Conservation (phyloP, 1,140 invertebrate species). For the Varroa destructor region DNA sequence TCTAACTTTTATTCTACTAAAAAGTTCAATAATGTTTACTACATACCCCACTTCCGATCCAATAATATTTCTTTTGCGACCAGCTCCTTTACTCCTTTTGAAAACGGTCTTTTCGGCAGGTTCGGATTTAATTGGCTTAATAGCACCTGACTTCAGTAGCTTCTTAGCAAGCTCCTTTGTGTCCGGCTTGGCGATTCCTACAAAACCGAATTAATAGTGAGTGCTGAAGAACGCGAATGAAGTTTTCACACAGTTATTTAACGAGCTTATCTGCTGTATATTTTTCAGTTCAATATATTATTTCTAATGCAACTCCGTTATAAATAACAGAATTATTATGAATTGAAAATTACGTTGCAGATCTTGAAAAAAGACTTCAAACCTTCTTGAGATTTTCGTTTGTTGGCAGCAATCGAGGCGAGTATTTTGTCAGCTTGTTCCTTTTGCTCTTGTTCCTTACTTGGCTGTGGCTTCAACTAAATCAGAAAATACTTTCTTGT, state of each 20-base stretch:
- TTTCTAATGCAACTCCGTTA: too few species aligned
- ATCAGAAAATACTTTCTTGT: constrained; percentile 9
- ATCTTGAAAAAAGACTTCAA: background rate
- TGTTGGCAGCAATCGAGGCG: constrained; percentile 22
- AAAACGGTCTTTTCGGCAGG: constrained; percentile 10
- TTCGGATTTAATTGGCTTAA: constrained; percentile 16
- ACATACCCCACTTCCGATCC: constrained; percentile 18
- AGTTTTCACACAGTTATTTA: too few species aligned
- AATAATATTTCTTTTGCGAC: constrained; percentile 5
- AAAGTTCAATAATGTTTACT: background rate
- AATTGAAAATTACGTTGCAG: too few species aligned
- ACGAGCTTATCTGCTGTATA: too few species aligned
- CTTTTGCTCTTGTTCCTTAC: constrained; percentile 22
- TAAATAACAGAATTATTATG: too few species aligned
- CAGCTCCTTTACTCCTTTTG: constrained; percentile 24
- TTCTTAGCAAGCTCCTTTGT: constrained; percentile 87
- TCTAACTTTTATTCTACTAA: too few species aligned
- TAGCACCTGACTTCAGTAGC: constrained; percentile 75
- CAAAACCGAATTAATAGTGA: background rate
- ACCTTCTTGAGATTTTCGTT: constrained; percentile 21
- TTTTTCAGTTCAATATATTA: too few species aligned
- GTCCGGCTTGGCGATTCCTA: constrained; percentile 53
- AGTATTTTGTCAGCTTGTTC: constrained; percentile 27
- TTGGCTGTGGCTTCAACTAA: constrained; percentile 62
- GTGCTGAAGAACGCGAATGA: too few species aligned